A percentile compares a stretch with the other conserved stretches of the same genome.
phyloP scores from a whole-genome alignment of 2,797 vertebrate genomes.

The Sebastes umbrosus region DNA sequence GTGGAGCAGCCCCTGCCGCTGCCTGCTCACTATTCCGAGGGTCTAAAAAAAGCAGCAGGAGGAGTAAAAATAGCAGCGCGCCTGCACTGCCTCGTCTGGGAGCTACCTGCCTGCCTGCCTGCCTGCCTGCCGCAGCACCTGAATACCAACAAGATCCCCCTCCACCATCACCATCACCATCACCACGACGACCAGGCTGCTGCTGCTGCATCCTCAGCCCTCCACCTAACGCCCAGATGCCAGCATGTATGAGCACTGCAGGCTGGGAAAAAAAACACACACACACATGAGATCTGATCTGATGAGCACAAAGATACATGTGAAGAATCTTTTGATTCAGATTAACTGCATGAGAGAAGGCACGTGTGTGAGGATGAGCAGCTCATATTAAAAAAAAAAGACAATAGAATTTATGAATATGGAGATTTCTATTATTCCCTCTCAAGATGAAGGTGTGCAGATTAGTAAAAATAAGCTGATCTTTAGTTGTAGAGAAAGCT shows the following conservation, averaged over 20 bases:
- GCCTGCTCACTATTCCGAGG: slow-evolving; percentile 90
- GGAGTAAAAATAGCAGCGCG: slow-evolving; percentile 95
- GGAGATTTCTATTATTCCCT: not conserved
- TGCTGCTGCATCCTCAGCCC: slow-evolving; percentile 39
- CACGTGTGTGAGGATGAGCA: not conserved
- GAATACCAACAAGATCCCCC: slow-evolving; percentile 91
- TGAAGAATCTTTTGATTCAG: not conserved
- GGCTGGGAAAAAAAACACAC: not conserved
- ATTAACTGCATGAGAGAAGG: not conserved
- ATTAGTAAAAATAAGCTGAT: not conserved
- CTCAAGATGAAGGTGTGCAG: not conserved
- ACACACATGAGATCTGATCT: not conserved
- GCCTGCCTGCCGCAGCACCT: slow-evolving; percentile 86
- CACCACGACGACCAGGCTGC: slow-evolving; percentile 45
- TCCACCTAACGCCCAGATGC: slow-evolving; percentile 1
- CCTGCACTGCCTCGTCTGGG: slow-evolving; percentile 92
- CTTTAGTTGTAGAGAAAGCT: not conserved
- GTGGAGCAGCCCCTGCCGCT: slow-evolving; percentile 73
- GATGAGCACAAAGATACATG: not conserved
- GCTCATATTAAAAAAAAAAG: not conserved
- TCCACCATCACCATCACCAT: slow-evolving; percentile 31
- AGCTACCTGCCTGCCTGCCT: slow-evolving; percentile 73
- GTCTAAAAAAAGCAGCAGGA: slow-evolving; percentile 97
- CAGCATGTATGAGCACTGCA: slow-evolving; percentile 19
- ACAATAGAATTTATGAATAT: not conserved